Conservation (phyloP, 2,797 vertebrate genomes). For the Darevskia nairensis region DNA sequence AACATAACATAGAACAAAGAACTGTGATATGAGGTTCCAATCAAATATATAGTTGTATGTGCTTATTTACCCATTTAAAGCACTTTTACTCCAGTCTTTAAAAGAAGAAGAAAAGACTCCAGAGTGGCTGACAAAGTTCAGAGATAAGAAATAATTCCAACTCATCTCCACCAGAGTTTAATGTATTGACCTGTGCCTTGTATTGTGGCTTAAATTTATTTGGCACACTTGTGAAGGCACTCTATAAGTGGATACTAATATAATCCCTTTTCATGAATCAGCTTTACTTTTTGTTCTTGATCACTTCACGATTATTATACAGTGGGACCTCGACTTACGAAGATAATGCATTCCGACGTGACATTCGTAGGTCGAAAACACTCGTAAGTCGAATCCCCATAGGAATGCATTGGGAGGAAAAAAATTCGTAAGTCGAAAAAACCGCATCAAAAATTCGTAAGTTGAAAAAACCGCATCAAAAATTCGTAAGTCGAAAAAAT, state of each 20-base stretch:
- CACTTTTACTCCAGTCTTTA: neutral
- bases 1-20: neutral
- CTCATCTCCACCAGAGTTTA: neutral
- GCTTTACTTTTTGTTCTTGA: neutral
- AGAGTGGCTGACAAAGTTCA: too few relatives aligned
- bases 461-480: too few relatives aligned
- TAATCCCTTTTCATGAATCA: neutral
- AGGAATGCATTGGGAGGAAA: too few relatives aligned
- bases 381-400: too few relatives aligned
- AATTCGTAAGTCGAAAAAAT: too few relatives aligned
- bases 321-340: too few relatives aligned
- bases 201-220: neutral
- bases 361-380: too few relatives aligned
- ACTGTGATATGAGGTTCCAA: neutral
- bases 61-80: neutral
- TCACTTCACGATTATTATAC: neutral
- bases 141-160: neutral
- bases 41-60: neutral
- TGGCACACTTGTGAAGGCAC: neutral
- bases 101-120: too few relatives aligned
- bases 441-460: too few relatives aligned
- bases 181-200: neutral
- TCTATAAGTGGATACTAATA: neutral
- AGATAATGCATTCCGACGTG: too few relatives aligned
- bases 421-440: too few relatives aligned